Evolutionary conservation across 2,113 vertebrate species (phyloP).

Genomic region (Prionailurus bengalensis): DNA sequence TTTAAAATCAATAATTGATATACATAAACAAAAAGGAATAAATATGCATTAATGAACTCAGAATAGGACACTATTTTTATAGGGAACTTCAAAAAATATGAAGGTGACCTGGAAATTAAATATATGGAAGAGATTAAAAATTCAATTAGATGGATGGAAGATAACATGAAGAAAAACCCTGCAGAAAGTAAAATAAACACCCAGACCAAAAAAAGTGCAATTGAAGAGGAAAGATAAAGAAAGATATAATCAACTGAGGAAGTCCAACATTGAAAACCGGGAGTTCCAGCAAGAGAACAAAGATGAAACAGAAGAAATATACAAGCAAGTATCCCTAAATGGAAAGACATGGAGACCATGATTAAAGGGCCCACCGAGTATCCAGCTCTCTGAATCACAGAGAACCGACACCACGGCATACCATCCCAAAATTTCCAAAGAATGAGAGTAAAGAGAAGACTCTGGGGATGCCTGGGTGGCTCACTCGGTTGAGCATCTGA

Average conservation of each 20-base stretch:
- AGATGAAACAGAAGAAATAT: background rate
- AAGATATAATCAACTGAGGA: background rate
- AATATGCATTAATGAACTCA: background rate
- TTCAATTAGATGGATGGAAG: background rate
- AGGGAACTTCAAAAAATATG: background rate
- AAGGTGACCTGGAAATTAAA: constrained; percentile 36
- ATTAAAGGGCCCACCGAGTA: background rate
- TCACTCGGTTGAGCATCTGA: no score
- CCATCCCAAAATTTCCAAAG: background rate
- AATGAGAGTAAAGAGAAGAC: background rate
- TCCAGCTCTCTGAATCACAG: background rate
- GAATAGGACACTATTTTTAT: background rate
- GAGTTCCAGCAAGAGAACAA: background rate
- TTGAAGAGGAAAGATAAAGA: background rate
- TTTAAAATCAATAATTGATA: background rate
- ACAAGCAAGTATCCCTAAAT: background rate
- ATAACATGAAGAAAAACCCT: constrained; percentile 21
- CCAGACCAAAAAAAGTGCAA: background rate
- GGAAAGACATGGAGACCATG: background rate
- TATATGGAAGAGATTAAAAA: background rate
- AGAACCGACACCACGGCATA: background rate
- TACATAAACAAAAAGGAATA: background rate
- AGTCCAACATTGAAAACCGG: background rate
- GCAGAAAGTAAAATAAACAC: background rate
- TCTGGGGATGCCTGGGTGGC: background rate